Evolutionary conservation across 2,888 invertebrate genomes (phyloP).

Genomic region (Leptinotarsa tumamoca): DNA sequence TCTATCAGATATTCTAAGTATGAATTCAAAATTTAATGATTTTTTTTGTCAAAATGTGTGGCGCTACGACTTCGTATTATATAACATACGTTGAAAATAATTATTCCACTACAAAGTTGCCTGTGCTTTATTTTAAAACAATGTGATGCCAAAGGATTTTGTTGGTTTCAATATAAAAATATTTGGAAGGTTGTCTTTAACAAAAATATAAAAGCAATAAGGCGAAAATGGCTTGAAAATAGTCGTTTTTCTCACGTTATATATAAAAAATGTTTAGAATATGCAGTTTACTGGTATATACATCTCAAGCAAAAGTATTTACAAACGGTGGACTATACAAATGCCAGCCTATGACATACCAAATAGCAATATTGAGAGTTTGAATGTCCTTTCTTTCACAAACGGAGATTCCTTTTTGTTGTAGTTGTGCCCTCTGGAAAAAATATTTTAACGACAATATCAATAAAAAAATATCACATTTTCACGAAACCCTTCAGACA

Average conservation of each 20-base stretch:
- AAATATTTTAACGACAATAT: constrained; percentile 19
- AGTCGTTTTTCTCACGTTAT: not conserved
- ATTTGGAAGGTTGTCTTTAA: constrained; percentile 12
- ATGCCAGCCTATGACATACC: constrained; percentile 10
- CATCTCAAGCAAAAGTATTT: constrained; percentile 29
- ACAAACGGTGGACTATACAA: constrained; percentile 19
- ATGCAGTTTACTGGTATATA: constrained; percentile 24
- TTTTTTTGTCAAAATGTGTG: too few relatives aligned
- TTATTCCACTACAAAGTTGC: too few relatives aligned
- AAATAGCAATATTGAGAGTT: not conserved
- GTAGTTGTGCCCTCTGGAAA: not conserved
- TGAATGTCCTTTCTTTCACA: constrained; percentile 3
- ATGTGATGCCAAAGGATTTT: not conserved
- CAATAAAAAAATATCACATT: constrained; percentile 27
- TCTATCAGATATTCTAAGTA: too few relatives aligned
- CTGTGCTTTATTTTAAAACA: too few relatives aligned
- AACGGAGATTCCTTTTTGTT: constrained; percentile 6
- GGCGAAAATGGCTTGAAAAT: constrained; percentile 2
- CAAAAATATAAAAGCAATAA: not conserved
- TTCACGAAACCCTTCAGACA: constrained; percentile 3
- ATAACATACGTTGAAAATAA: too few relatives aligned
- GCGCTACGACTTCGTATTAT: too few relatives aligned
- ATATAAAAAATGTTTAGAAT: constrained; percentile 16
- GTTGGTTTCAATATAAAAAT: not conserved
- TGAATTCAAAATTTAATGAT: too few relatives aligned